Evolutionary conservation across 1,140 invertebrate species (phyloP).

Genomic region (Heliconius himera): DNA sequence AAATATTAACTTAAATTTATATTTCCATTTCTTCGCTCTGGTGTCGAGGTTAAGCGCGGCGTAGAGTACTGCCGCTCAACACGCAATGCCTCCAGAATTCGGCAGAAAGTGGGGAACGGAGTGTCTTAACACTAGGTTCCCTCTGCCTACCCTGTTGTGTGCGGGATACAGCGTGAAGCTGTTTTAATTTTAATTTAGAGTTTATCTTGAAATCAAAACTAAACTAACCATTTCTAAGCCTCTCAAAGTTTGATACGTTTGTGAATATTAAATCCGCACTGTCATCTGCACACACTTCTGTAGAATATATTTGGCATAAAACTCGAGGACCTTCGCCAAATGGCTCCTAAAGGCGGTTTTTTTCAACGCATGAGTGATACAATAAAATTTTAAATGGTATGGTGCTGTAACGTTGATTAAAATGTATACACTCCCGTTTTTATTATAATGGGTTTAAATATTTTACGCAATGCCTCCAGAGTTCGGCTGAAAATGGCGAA

Average conservation of each 20-base stretch:
- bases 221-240: background rate
- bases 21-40: too few relatives aligned
- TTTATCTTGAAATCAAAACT: background rate
- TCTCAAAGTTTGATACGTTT: background rate
- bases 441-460: background rate
- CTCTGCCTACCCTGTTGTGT: too few relatives aligned
- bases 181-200: background rate
- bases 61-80: too few relatives aligned
- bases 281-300: background rate
- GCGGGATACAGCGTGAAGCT: too few relatives aligned
- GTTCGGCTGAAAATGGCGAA: too few relatives aligned
- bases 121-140: too few relatives aligned
- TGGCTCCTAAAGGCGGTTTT: constrained; percentile 14
- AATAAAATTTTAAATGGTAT: constrained; percentile 22
- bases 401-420: background rate
- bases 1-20: too few relatives aligned
- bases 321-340: constrained; percentile 20
- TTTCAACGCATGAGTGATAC: constrained; percentile 8
- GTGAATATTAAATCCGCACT: background rate
- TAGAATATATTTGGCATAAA: constrained; percentile 17
- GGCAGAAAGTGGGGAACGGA: too few relatives aligned
- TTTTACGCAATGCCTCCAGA: background rate
- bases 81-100: too few relatives aligned
- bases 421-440: background rate
- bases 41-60: too few relatives aligned